Evolutionary conservation across 2,113 vertebrate genomes (phyloP).

Genomic region (Hassar affinis): DNA sequence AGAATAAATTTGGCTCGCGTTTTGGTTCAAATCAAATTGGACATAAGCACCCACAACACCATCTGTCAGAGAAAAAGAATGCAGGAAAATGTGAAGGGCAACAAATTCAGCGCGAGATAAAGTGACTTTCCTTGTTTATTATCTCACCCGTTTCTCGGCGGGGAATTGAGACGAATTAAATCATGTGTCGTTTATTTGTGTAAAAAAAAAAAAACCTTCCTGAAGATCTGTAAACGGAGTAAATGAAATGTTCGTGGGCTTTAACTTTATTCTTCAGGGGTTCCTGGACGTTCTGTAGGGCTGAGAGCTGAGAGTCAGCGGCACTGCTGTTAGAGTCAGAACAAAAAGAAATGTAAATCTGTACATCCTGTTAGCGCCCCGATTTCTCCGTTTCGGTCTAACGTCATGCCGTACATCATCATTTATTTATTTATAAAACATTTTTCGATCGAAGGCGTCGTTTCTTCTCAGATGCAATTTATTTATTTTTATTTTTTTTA

Average conservation of each 20-base stretch:
- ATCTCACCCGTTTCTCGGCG: conserved; percentile 63
- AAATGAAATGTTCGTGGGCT: too few species aligned
- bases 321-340: too few species aligned
- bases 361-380: too few species aligned
- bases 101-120: conserved; percentile 70
- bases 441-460: too few species aligned
- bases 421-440: too few species aligned
- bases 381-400: too few species aligned
- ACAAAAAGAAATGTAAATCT: too few species aligned
- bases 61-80: conserved; percentile 77
- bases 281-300: background rate
- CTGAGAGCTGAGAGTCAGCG: too few species aligned
- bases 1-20: conserved; percentile 79
- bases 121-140: conserved; percentile 75
- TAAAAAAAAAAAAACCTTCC: background rate
- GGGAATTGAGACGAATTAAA: conserved; percentile 15
- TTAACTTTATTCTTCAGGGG: background rate
- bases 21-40: conserved; percentile 85
- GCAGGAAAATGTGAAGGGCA: conserved; percentile 77
- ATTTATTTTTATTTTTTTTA: background rate
- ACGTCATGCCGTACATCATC: too few species aligned
- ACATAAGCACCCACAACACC: conserved; percentile 84
- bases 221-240: too few species aligned
- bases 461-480: too few species aligned
- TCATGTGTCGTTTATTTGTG: too few species aligned